Base-by-base conservation (phyloP, 1,140 invertebrate genomes). In the Anthonomus grandis region DNA sequence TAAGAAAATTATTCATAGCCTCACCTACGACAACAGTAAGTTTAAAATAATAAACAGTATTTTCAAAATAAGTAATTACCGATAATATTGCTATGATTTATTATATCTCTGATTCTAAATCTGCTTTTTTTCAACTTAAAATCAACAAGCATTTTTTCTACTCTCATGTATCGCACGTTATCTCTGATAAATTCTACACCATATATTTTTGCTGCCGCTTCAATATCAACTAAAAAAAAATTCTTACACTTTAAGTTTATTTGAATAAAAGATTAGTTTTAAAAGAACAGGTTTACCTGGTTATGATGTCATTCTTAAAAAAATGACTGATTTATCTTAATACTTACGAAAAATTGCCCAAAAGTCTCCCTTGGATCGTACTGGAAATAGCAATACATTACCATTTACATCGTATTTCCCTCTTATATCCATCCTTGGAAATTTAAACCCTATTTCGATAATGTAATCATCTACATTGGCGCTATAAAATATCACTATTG, bases 1-100 rank as follows among this genome's bases (percentile, higher is more conserved):
- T 92, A 10, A 91, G 74, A 69, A 92, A 91, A 58, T 88, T 86
- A 72, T 89, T 89, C 83, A 90, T 89, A 2, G 87, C 87, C 67
- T 89, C 82, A 17, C 83, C 84, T 86, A 69, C 18, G 76, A 76
- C n/a, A 31, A 42, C n/a, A 12, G 49, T n/a, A 37, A 37, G 15
- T 12, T 9, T 17, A 6, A 39, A 39, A 39, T 5, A 39, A 39
- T 12, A 13, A 39, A 39, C 37, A 12, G 6, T 12, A 6, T 9
- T 15, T 15, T 50, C 15, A 36, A 1, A 0, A 18, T 41, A 13
- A 17, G 17, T 24, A 48, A 23, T 72, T 76, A 79, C 86, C 86
- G 64, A 90, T 85, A 37, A 90, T 81, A 58, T 86, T 87, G 66
- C 86, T 83, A 25, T 83, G 79, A 66, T 89, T 89, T 36, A 88